Conservation (phyloP, 2,797 vertebrate species). For the Phrynocephalus vlangalii region DNA sequence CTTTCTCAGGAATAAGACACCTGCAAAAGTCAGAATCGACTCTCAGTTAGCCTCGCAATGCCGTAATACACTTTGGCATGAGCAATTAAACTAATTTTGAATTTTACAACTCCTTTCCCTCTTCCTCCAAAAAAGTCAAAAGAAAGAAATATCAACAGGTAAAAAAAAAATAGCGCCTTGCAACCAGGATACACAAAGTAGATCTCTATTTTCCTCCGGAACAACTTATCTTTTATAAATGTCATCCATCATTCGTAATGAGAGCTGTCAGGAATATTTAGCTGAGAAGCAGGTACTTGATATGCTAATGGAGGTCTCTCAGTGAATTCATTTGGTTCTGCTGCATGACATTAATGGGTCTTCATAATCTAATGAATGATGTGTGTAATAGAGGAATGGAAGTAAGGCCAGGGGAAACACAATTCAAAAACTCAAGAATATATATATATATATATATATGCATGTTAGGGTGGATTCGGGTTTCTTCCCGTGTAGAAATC, state of each 20-base stretch:
- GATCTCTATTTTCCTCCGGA: conserved; percentile 78
- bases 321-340: conserved; percentile 90
- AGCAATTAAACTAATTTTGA: conserved; percentile 74
- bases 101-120: conserved; percentile 69
- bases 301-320: conserved; percentile 88
- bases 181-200: conserved; percentile 68
- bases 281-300: conserved; percentile 88
- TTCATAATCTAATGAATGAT: conserved; percentile 95
- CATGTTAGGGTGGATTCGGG: too few species aligned
- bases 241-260: conserved; percentile 90
- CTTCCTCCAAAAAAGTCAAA: conserved; percentile 46
- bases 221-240: conserved; percentile 88
- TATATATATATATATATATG: too few species aligned
- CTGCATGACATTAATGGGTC: conserved; percentile 92
- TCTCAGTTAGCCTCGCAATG: conserved; percentile 68
- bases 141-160: conserved; percentile 64
- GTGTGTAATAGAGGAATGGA: conserved; percentile 84
- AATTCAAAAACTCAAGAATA: conserved; percentile 77
- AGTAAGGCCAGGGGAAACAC: conserved; percentile 83
- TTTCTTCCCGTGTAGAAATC: too few species aligned
- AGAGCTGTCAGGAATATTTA: conserved; percentile 92
- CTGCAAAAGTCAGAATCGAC: conserved; percentile 65
- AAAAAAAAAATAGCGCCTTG: conserved; percentile 70
- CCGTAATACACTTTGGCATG: conserved; percentile 76
- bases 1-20: conserved; percentile 58